These are phyloP conservation scores for Adoxophyes honmai DNA, from an alignment of 1,140 invertebrate species.

Conservation along the genomic window DNA sequence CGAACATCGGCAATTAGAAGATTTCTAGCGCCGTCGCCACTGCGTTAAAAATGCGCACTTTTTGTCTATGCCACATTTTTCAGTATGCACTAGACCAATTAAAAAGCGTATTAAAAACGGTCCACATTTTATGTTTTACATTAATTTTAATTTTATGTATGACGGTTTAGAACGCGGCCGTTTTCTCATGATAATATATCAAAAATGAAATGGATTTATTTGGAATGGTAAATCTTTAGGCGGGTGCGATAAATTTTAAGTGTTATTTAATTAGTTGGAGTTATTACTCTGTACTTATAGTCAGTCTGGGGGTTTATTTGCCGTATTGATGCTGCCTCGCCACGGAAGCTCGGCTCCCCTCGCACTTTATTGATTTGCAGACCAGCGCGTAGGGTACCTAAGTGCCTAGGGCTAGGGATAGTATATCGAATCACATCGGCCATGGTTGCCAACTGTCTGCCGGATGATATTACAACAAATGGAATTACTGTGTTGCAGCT, in stretches of 20 bases:
- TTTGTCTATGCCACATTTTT: conserved; percentile 35
- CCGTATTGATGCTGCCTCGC: too few relatives aligned
- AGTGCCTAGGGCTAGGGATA: conserved; percentile 17
- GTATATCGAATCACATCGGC: background rate
- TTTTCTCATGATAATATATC: too few relatives aligned
- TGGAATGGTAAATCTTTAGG: background rate
- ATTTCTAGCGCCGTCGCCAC: conserved; percentile 49
- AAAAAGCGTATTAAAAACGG: conserved; percentile 23
- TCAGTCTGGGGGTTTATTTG: background rate
- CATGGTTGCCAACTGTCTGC: conserved; percentile 1
- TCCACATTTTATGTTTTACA: background rate
- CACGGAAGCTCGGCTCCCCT: conserved; percentile 31
- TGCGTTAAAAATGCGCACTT: conserved; percentile 41
- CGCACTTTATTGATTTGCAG: conserved; percentile 44
- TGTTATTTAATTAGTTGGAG: background rate
- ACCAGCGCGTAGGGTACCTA: conserved; percentile 44
- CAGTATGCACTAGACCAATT: conserved; percentile 26
- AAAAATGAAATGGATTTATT: too few relatives aligned
- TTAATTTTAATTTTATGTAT: background rate
- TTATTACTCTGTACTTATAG: background rate
- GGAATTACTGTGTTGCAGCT: too few relatives aligned
- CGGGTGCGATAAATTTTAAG: background rate
- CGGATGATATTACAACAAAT: too few relatives aligned
- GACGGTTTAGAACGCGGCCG: too few relatives aligned
- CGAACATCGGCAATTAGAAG: conserved; percentile 47